Evolutionary conservation across 1,140 invertebrate species (phyloP).

Genomic region (Homalodisca vitripennis): DNA sequence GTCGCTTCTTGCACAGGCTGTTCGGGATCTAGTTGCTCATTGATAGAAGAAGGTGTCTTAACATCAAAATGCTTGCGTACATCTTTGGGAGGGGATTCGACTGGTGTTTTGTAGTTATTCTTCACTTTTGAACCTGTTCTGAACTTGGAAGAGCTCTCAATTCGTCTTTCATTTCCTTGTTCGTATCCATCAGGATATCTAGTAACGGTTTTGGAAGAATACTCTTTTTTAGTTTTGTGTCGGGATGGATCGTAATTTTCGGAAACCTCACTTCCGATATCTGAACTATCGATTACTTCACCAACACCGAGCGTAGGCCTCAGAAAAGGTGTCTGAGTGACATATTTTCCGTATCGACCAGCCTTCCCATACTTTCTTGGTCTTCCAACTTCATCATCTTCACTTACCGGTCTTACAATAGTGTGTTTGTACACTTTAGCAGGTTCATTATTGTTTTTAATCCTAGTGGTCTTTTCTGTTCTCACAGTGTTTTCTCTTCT

Average conservation of each 20-base stretch:
- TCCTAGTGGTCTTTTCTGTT: neutral
- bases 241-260: neutral
- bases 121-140: constrained; percentile 12
- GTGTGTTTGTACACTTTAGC: constrained; percentile 14
- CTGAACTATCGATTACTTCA: too few species aligned
- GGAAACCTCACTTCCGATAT: too few species aligned
- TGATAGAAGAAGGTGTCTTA: neutral
- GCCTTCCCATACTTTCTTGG: neutral
- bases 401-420: neutral
- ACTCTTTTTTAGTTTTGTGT: constrained; percentile 13
- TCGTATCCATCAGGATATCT: constrained; percentile 27
- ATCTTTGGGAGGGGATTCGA: neutral
- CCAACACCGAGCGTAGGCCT: too few species aligned
- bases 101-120: neutral
- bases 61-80: neutral
- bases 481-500: constrained; percentile 13
- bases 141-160: constrained; percentile 24
- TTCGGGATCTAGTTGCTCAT: neutral
- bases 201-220: constrained; percentile 20
- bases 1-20: constrained; percentile 18
- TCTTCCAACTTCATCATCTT: neutral
- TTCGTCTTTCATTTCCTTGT: constrained; percentile 17
- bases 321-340: neutral
- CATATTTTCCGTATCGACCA: constrained; percentile 12
- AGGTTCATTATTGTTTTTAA: constrained; percentile 11